phyloP scores from a whole-genome alignment of 1,140 invertebrate species.

The Catajapyx aquilonaris region DNA sequence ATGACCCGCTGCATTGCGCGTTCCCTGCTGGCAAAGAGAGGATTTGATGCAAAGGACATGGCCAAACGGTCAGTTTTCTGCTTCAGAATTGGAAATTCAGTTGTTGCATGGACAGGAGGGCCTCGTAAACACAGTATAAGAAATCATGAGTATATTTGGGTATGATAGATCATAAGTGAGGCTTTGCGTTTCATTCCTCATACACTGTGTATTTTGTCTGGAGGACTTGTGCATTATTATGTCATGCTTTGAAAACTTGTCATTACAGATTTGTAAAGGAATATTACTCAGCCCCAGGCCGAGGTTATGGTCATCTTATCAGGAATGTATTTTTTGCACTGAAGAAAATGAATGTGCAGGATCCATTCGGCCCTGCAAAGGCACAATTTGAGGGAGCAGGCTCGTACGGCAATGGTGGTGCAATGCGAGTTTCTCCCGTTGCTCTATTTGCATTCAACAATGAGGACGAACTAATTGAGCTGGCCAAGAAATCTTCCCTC shows the following conservation, averaged over 20 bases:
- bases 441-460: no score
- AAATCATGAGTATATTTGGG: no score
- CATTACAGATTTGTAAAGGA: no score
- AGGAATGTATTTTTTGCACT: conserved; percentile 39
- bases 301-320: conserved; percentile 43
- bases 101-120: not conserved
- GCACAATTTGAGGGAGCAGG: conserved; percentile 47
- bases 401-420: conserved; percentile 55
- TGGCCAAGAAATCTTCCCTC: conserved; percentile 24
- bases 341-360: conserved; percentile 30
- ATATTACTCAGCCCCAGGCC: conserved; percentile 35
- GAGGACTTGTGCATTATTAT: not conserved
- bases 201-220: not conserved
- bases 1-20: conserved; percentile 43
- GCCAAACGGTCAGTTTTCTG: conserved; percentile 28
- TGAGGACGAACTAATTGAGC: no score
- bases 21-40: conserved; percentile 36
- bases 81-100: conserved; percentile 12
- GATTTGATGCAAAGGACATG: conserved; percentile 30
- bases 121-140: no score
- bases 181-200: not conserved
- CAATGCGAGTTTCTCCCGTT: conserved; percentile 56
- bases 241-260: conserved; percentile 27
- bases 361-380: conserved; percentile 38
- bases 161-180: no score